Evolutionary conservation across 2,888 invertebrate genomes (phyloP).

Genomic region (Muscina levida): DNA sequence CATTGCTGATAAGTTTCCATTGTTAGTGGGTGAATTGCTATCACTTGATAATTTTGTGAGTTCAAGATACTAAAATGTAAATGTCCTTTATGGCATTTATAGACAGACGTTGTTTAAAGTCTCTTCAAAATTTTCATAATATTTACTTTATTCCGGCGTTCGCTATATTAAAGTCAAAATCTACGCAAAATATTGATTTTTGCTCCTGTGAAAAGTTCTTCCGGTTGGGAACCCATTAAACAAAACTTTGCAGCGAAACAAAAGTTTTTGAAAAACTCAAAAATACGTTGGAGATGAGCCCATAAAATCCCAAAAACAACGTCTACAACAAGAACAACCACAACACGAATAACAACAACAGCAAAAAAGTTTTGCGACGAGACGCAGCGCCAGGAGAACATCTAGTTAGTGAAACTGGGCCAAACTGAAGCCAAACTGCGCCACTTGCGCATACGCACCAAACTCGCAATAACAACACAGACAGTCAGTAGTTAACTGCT

Average conservation of each 20-base stretch:
- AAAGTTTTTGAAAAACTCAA: slow-evolving; percentile 60
- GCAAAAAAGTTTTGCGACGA: slow-evolving; percentile 67
- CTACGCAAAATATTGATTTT: slow-evolving; percentile 68
- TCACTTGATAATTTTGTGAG: slow-evolving; percentile 1
- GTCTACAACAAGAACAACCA: slow-evolving; percentile 45
- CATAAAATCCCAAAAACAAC: slow-evolving; percentile 63
- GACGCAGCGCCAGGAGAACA: slow-evolving; percentile 61
- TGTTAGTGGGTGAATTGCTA: slow-evolving; percentile 1
- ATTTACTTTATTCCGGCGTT: too few species aligned
- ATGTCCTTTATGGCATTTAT: slow-evolving; percentile 19
- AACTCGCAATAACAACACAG: slow-evolving; percentile 32
- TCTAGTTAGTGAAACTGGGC: slow-evolving; percentile 50
- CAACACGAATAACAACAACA: slow-evolving; percentile 23
- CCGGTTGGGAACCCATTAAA: slow-evolving; percentile 69
- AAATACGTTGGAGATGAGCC: slow-evolving; percentile 65
- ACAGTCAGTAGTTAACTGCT: slow-evolving; percentile 16
- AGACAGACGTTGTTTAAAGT: background rate
- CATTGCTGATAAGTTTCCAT: slow-evolving; percentile 1
- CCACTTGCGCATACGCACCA: slow-evolving; percentile 67
- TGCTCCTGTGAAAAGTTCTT: slow-evolving; percentile 63
- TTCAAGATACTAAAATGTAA: slow-evolving; percentile 2
- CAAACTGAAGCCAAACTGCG: slow-evolving; percentile 65
- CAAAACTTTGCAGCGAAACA: slow-evolving; percentile 66
- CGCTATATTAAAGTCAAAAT: slow-evolving; percentile 39
- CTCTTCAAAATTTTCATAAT: too few species aligned